Evolutionary conservation across 2,797 vertebrate genomes (phyloP).

Genomic region (Coranthus polyacanthus): DNA sequence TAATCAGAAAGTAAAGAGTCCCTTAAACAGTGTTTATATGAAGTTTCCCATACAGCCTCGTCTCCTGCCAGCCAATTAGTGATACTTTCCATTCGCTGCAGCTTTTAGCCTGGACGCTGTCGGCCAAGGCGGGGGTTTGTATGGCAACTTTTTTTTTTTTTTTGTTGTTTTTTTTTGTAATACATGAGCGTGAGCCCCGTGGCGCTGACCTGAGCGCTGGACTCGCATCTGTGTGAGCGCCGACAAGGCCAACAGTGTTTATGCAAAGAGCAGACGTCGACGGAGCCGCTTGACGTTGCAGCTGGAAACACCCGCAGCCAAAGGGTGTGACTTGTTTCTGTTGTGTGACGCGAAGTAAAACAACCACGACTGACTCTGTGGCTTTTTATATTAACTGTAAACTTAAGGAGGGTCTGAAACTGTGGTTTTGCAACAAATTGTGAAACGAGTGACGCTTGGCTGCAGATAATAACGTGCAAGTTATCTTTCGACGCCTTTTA

Average conservation of each 20-base stretch:
- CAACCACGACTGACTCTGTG: conserved; percentile 22
- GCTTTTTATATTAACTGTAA: not conserved
- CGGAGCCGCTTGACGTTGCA: conserved; percentile 29
- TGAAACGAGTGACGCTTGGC: not conserved
- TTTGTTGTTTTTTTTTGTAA: not conserved
- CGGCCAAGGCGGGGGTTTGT: conserved; percentile 54
- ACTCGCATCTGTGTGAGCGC: conserved; percentile 1
- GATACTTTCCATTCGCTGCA: conserved; percentile 72
- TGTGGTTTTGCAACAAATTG: not conserved
- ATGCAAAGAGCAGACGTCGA: conserved; percentile 10
- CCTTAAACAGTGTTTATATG: conserved; percentile 30
- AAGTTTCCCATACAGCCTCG: conserved; percentile 40
- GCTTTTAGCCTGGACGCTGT: too few relatives aligned
- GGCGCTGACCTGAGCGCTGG: conserved; percentile 35
- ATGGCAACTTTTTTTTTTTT: conserved; percentile 17
- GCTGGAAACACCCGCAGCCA: conserved; percentile 46
- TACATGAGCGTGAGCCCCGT: conserved; percentile 27
- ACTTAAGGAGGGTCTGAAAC: not conserved
- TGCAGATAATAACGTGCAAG: not conserved
- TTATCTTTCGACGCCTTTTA: not conserved
- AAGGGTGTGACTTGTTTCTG: conserved; percentile 47
- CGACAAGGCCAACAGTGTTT: not conserved
- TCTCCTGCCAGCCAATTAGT: conserved; percentile 61
- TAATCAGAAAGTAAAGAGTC: conserved; percentile 8
- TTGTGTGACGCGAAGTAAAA: conserved; percentile 26